Base-by-base conservation (phyloP, 1,140 invertebrate species). In the Tyrophagus putrescentiae region DNA sequence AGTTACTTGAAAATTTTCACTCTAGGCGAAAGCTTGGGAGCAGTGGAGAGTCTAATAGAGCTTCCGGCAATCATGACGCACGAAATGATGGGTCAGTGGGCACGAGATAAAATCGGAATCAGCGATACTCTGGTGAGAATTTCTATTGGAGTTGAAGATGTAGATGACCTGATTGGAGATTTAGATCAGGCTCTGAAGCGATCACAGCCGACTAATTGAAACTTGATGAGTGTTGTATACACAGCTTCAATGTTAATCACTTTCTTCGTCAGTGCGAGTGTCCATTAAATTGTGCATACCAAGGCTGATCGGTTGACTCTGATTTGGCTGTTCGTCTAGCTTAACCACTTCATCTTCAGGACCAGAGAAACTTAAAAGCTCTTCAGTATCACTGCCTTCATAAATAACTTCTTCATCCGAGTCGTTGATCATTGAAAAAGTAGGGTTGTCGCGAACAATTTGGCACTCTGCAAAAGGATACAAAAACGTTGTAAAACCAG, bases 371-470 rank as follows among this genome's bases (percentile, higher is more conserved):
- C 36, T 52, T 27, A 63, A 42, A 6, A 57, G 48, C 27, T 63
- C 56, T 53, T 63, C 62, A n/a, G 41, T 60, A 54, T 63, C 62
- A 39, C 34, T 57, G 0, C 88, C 91, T n/a, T n/a, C 52, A 70
- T 94, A 96, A 64, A 94, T 85, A 6, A 94, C 87, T 65, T 96
- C 93, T 76, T 96, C 92, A 71, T 97, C 93, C 0, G 91, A 94
- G 70, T 97, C 91, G 72, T 96, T 95, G 59, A 98, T 85, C 92
- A 97, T 96, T 11, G 91, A 95, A 72, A 96, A 87, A 6, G 89
- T 84, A 45, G 91, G 91, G 76, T 96, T 96, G 75, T 96, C 92
- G 75, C 94, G 95, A 28, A 91, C 90, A 66, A 91, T 86, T 7
- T 86, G 73, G 32, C 75, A 81, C 73, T 95, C 91, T 89, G 65